These are phyloP conservation scores for Ischnura elegans DNA, from an alignment of 2,888 invertebrate species.

Conservation along the genomic window DNA sequence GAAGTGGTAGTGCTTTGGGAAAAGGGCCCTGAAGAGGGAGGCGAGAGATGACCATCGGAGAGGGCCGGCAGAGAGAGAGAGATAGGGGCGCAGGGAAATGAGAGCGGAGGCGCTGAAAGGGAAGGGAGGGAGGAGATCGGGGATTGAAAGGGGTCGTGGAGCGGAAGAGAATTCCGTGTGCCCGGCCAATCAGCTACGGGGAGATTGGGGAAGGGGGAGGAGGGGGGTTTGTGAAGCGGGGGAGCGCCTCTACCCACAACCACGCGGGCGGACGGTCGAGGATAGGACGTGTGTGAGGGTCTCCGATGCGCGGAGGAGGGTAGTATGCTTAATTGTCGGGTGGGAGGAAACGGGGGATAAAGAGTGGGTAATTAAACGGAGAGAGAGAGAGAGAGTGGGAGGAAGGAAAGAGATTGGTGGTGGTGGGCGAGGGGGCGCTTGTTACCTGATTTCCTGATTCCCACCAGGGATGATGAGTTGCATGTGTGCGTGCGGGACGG, in stretches of 20 bases:
- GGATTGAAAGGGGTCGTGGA: slow-evolving; percentile 47
- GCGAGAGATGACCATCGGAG: slow-evolving; percentile 36
- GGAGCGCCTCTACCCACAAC: background rate
- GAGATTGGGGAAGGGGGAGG: background rate
- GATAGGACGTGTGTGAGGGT: background rate
- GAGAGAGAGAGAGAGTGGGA: background rate
- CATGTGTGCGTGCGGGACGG: background rate
- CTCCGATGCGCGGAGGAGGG: background rate
- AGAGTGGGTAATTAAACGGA: slow-evolving; percentile 60
- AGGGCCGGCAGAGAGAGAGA: background rate
- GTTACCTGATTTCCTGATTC: slow-evolving; percentile 55
- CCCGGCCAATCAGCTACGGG: slow-evolving; percentile 48
- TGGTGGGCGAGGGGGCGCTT: background rate
- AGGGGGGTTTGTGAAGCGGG: too few relatives aligned
- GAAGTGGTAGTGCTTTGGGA: slow-evolving; percentile 41
- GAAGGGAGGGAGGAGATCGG: background rate
- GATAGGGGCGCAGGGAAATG: background rate
- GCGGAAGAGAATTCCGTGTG: slow-evolving; percentile 59
- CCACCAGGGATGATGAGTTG: background rate
- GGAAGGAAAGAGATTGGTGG: background rate
- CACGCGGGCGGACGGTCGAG: background rate
- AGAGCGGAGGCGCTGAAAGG: background rate
- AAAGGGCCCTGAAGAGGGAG: background rate
- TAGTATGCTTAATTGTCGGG: slow-evolving; percentile 41
- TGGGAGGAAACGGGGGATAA: slow-evolving; percentile 55